Evolutionary conservation across 2,113 vertebrate genomes (phyloP).

Genomic region (Rhegmatorhina hoffmannsi): DNA sequence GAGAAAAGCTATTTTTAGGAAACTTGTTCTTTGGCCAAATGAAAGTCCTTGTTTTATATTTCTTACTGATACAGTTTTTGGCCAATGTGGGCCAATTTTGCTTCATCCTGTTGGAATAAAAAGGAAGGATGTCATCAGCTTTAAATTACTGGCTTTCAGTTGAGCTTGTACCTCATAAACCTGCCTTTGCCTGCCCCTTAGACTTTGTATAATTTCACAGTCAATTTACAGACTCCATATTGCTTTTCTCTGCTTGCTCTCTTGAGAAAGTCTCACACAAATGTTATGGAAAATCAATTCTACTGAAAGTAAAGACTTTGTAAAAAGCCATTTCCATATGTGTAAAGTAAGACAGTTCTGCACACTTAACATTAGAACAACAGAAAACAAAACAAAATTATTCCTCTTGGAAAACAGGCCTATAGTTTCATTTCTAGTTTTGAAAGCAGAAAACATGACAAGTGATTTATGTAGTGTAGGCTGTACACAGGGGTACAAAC

Average conservation of each 20-base stretch:
- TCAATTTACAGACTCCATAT: not conserved
- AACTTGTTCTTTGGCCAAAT: not conserved
- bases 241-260: not conserved
- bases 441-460: not conserved
- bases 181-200: not conserved
- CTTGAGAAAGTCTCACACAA: not conserved
- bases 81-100: not conserved
- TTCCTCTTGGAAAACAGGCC: rapidly evolving
- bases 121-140: not conserved
- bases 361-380: not conserved
- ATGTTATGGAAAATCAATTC: not conserved
- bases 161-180: not conserved
- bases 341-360: not conserved
- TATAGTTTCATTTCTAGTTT: not conserved
- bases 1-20: not conserved
- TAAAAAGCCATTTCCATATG: not conserved
- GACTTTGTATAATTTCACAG: not conserved
- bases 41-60: not conserved
- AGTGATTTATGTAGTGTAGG: not conserved
- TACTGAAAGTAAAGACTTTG: not conserved
- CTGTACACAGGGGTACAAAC: not conserved
- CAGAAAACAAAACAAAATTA: not conserved
- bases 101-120: not conserved
- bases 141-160: not conserved
- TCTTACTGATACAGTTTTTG: not conserved